A percentile compares a stretch with the other conserved stretches of the same genome.
Evolutionary conservation across 2,888 invertebrate species (phyloP).

Genomic region (Callyntrura sp.): DNA sequence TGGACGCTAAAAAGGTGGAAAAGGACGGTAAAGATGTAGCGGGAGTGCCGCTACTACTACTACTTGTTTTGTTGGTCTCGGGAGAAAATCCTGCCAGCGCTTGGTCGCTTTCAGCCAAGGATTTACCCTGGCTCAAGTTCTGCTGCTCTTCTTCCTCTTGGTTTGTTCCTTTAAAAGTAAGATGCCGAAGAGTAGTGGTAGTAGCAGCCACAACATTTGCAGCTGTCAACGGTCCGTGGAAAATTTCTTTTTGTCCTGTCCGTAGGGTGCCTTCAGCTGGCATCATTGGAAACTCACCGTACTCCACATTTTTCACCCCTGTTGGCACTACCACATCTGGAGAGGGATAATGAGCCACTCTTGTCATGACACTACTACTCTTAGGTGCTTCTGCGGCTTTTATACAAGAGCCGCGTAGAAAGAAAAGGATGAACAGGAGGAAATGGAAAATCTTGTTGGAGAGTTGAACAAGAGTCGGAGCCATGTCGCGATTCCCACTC

Average conservation of each 20-base stretch:
- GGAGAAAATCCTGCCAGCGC: conserved; percentile 50
- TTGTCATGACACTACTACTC: no score
- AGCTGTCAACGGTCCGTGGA: conserved; percentile 67
- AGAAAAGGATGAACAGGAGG: conserved; percentile 42
- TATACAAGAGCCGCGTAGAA: conserved; percentile 28
- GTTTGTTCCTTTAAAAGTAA: not conserved
- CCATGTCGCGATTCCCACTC: conserved; percentile 48
- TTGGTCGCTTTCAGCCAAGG: conserved; percentile 22
- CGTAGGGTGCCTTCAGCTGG: conserved; percentile 42
- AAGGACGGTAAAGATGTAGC: not conserved
- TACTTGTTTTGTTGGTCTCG: conserved; percentile 14
- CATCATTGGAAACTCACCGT: conserved; percentile 55
- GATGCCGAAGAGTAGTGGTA: not conserved
- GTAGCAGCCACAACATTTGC: not conserved
- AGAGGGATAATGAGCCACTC: no score
- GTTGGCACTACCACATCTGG: not conserved
- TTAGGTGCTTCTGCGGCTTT: not conserved
- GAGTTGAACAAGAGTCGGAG: conserved; percentile 36
- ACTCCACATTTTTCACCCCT: conserved; percentile 5
- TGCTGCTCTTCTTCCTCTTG: not conserved
- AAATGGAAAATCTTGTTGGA: conserved; percentile 54
- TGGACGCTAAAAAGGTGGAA: not conserved
- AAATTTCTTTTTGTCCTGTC: conserved; percentile 48
- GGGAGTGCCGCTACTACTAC: not conserved
- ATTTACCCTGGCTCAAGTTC: conserved; percentile 34